phyloP scores from a whole-genome alignment of 2,888 invertebrate species.

The Drosophila greeni region DNA sequence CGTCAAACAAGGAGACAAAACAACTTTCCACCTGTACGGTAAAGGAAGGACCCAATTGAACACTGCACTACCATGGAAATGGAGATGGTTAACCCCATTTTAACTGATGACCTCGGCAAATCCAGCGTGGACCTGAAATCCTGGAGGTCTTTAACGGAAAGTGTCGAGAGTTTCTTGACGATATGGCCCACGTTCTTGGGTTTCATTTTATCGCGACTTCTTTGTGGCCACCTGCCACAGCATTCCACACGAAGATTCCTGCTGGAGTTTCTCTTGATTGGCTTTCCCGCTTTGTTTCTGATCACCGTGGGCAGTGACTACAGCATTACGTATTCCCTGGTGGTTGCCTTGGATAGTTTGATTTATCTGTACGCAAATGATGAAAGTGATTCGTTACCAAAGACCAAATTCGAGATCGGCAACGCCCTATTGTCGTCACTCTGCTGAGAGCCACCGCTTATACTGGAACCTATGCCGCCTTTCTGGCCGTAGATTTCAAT shows the following conservation, averaged over 20 bases:
- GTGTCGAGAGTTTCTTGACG: conserved; percentile 55
- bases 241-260: conserved; percentile 69
- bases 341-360: conserved; percentile 2
- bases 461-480: conserved; percentile 87
- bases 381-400: neutral
- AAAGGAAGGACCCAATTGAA: neutral
- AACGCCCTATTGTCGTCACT: conserved; percentile 81
- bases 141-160: conserved; percentile 44
- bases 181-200: conserved; percentile 60
- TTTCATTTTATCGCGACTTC: conserved; percentile 55
- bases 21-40: neutral
- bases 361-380: conserved; percentile 41
- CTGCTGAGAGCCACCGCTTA: conserved; percentile 85
- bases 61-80: conserved; percentile 5
- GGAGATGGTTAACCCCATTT: neutral
- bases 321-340: conserved; percentile 16
- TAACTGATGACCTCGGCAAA: neutral
- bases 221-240: conserved; percentile 35
- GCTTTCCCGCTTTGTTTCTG: conserved; percentile 81
- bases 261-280: conserved; percentile 81
- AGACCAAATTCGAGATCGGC: conserved; percentile 45
- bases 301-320: conserved; percentile 81
- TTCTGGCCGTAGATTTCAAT: conserved; percentile 95
- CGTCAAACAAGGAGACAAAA: neutral
- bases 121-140: conserved; percentile 42